These are phyloP conservation scores for Sebastes umbrosus DNA, from an alignment of 2,797 vertebrate genomes.

Conservation along the genomic window DNA sequence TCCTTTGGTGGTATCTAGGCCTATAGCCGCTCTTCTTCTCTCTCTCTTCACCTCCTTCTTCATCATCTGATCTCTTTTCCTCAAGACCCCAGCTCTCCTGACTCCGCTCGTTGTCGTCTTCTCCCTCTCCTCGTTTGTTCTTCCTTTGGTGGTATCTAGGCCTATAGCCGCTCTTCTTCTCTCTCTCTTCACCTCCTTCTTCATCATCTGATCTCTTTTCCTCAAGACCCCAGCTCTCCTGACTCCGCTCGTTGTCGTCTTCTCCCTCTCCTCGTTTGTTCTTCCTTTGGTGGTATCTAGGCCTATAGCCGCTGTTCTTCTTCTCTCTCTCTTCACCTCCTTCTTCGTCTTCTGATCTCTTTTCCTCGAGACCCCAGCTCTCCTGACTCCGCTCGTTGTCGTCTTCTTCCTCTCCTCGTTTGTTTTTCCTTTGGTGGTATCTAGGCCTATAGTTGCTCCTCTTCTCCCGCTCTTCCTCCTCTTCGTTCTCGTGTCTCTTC, in stretches of 20 bases:
- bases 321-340: slow-evolving; percentile 56
- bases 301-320: slow-evolving; percentile 59
- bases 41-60: slow-evolving; percentile 47
- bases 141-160: too few relatives aligned
- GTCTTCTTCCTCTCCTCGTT: slow-evolving; percentile 51
- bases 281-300: slow-evolving; percentile 66
- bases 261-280: slow-evolving; percentile 62
- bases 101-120: slow-evolving; percentile 61
- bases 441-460: slow-evolving; percentile 53
- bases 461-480: slow-evolving; percentile 54
- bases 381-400: slow-evolving; percentile 49
- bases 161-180: too few relatives aligned
- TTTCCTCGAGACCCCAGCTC: slow-evolving; percentile 37
- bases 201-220: too few relatives aligned
- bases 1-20: slow-evolving; percentile 66
- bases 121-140: slow-evolving; percentile 26
- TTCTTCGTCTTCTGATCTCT: slow-evolving; percentile 40
- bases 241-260: too few relatives aligned
- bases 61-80: slow-evolving; percentile 54
- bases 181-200: too few relatives aligned
- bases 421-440: too few relatives aligned
- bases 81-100: background rate
- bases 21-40: slow-evolving; percentile 51
- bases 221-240: too few relatives aligned
- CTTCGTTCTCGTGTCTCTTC: slow-evolving; percentile 43